Percentiles rank a stretch among this genome's conserved stretches.
Conservation (phyloP, 2,797 vertebrate genomes). For the Distichodus sexfasciatus region DNA sequence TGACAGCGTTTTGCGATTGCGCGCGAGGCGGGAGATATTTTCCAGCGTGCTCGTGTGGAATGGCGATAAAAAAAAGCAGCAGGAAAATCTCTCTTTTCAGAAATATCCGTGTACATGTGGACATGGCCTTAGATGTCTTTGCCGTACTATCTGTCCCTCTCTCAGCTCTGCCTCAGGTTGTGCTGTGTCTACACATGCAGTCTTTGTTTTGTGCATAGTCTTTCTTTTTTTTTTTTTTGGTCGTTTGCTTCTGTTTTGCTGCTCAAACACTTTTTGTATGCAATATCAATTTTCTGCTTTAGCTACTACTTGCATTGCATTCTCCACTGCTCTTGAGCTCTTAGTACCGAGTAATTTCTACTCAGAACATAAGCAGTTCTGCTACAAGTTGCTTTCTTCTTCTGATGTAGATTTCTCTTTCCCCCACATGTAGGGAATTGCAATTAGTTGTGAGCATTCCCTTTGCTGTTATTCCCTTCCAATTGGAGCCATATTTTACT, state of each 20-base stretch:
- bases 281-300: constrained; percentile 23
- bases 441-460: background rate
- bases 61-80: no score
- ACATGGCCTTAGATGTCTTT: no score
- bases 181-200: background rate
- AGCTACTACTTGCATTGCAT: constrained; percentile 8
- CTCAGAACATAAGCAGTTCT: background rate
- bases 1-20: no score
- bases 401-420: background rate
- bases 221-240: no score
- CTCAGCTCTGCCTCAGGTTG: no score
- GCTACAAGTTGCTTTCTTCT: background rate
- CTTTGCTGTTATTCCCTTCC: background rate
- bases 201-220: background rate
- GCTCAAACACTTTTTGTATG: constrained; percentile 17
- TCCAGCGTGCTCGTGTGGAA: no score
- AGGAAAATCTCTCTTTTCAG: no score
- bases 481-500: background rate
- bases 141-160: no score
- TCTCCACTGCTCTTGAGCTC: background rate
- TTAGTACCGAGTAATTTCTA: no score
- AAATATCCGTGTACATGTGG: no score
- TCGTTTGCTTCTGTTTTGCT: constrained; percentile 5
- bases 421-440: background rate
- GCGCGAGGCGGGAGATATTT: no score